Conservation (phyloP, 2,113 vertebrate species). For the Phylloscopus whistleri region DNA sequence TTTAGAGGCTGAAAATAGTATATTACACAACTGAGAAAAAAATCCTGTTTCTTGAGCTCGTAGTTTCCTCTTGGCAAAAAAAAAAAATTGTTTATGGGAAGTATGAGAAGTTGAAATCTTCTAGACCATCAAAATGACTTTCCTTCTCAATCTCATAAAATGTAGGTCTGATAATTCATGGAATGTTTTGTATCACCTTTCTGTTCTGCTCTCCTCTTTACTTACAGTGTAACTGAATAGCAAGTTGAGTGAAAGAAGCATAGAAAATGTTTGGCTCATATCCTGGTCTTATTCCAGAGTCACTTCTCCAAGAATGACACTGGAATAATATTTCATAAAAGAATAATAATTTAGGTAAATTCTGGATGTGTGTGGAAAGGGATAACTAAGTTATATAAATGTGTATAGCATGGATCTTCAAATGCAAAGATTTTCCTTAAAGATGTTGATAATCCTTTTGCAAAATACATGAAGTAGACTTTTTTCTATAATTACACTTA, state of each 20-base stretch:
- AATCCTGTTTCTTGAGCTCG: background rate
- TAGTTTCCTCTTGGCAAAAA: background rate
- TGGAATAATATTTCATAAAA: background rate
- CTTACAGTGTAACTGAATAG: background rate
- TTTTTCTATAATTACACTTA: background rate
- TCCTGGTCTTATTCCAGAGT: background rate
- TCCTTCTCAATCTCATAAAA: background rate
- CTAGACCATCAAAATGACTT: background rate
- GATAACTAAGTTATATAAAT: background rate
- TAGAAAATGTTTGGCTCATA: background rate
- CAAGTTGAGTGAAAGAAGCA: background rate
- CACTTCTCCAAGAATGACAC: background rate
- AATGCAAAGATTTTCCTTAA: background rate
- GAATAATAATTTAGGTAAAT: background rate
- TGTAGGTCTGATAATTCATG: background rate
- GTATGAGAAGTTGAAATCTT: background rate
- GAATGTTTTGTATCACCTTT: background rate
- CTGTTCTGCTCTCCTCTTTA: background rate
- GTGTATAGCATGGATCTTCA: background rate
- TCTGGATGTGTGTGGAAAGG: background rate
- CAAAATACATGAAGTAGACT: background rate
- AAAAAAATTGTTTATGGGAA: background rate
- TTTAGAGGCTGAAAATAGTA: background rate
- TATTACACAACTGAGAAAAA: background rate
- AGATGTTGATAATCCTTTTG: background rate